Percentiles rank a stretch among this genome's conserved stretches.
These are phyloP conservation scores for Corythornis madagascariensis DNA, from an alignment of 2,113 vertebrate genomes.

Conservation along the genomic window DNA sequence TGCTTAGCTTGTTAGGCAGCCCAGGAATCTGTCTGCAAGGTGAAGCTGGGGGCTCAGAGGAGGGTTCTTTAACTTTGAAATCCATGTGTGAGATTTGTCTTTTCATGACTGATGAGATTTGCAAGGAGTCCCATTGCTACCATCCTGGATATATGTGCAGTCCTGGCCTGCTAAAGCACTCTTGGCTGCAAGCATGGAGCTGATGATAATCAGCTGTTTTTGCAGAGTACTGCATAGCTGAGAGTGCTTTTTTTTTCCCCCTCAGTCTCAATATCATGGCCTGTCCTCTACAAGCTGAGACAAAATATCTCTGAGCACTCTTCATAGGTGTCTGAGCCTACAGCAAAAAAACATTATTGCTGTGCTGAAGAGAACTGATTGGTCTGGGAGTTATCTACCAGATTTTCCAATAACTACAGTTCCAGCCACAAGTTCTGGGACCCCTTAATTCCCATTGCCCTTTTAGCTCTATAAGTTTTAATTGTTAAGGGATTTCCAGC, in stretches of 20 bases:
- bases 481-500: slow-evolving; percentile 50
- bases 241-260: fast-evolving
- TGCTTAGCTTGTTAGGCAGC: background rate
- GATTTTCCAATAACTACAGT: slow-evolving; percentile 14
- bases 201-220: background rate
- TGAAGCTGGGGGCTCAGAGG: background rate
- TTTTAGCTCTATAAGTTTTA: background rate
- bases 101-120: background rate
- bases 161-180: background rate
- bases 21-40: background rate
- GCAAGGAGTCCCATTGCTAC: background rate
- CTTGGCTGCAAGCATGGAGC: background rate
- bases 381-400: background rate
- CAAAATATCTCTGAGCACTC: background rate
- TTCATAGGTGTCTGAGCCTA: background rate
- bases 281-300: background rate
- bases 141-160: background rate
- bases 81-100: background rate
- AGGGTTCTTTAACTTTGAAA: background rate
- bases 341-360: background rate
- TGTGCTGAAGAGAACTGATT: background rate
- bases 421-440: background rate
- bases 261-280: background rate
- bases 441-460: background rate
- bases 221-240: background rate